phyloP scores from a whole-genome alignment of 2,797 vertebrate species.

The Myotis vivesi region DNA sequence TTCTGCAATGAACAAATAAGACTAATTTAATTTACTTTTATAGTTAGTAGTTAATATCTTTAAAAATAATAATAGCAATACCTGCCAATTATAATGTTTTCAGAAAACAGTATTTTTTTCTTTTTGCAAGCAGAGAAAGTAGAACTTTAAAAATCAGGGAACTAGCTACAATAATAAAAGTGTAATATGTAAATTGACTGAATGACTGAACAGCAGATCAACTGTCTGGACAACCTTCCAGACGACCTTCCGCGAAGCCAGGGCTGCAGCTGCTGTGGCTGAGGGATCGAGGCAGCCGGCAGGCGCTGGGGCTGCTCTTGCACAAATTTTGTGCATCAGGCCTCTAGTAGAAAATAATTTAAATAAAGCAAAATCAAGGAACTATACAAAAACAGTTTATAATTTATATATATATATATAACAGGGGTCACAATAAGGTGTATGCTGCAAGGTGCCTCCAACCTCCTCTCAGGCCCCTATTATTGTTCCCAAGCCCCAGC shows the following conservation, averaged over 20 bases:
- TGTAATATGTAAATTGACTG: too few relatives aligned
- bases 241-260: too few relatives aligned
- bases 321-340: too few relatives aligned
- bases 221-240: too few relatives aligned
- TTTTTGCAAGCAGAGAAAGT: background rate
- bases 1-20: background rate
- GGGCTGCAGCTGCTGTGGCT: too few relatives aligned
- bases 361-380: background rate
- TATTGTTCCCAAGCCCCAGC: background rate
- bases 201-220: too few relatives aligned
- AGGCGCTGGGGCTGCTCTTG: too few relatives aligned
- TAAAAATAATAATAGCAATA: background rate
- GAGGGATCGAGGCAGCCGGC: too few relatives aligned
- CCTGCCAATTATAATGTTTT: background rate
- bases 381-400: background rate
- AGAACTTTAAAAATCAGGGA: constrained; percentile 10
- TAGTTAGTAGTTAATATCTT: background rate
- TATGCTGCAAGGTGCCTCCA: background rate
- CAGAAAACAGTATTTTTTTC: background rate
- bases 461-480: background rate
- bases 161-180: too few relatives aligned
- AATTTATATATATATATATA: background rate
- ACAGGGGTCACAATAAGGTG: background rate
- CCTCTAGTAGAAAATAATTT: too few relatives aligned
- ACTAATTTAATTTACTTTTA: background rate